Conservation (phyloP, 2,888 invertebrate species). For the Margaritifera margaritifera region DNA sequence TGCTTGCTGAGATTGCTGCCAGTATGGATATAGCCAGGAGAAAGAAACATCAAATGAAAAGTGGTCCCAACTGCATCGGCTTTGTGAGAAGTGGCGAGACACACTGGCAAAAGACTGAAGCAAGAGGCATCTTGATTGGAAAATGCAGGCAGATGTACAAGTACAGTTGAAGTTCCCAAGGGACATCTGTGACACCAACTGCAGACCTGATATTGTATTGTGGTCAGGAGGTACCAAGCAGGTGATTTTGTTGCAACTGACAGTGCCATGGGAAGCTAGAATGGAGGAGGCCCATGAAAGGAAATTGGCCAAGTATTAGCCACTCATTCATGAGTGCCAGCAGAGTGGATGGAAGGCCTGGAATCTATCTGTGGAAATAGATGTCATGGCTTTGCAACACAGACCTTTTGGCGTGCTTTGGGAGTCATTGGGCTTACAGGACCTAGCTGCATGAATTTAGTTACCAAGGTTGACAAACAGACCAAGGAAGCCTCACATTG, state of each 20-base stretch:
- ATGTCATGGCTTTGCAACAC: no score
- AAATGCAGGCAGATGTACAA: conserved; percentile 1
- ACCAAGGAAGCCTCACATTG: no score
- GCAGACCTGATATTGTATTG: conserved; percentile 3
- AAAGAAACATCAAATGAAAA: not conserved
- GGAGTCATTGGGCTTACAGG: no score
- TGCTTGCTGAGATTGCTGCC: conserved; percentile 3
- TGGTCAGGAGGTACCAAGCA: not conserved
- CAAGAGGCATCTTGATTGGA: not conserved
- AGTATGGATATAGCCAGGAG: conserved; percentile 2
- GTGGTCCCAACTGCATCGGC: no score
- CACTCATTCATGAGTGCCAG: not conserved
- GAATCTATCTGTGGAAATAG: no score
- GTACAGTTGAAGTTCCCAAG: conserved; percentile 4
- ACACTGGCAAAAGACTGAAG: no score
- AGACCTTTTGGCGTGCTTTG: no score
- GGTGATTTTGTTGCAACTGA: conserved; percentile 4
- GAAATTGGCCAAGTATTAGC: conserved; percentile 7
- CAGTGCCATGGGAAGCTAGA: conserved; percentile 13
- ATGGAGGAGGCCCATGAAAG: conserved; percentile 9
- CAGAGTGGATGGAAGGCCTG: no score
- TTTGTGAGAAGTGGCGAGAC: no score
- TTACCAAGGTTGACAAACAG: no score
- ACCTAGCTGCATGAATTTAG: no score
- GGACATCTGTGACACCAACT: not conserved